A percentile compares a stretch with the other conserved stretches of the same genome.
These are phyloP conservation scores for Meta bourneti DNA, from an alignment of 2,888 invertebrate genomes.

Conservation along the genomic window DNA sequence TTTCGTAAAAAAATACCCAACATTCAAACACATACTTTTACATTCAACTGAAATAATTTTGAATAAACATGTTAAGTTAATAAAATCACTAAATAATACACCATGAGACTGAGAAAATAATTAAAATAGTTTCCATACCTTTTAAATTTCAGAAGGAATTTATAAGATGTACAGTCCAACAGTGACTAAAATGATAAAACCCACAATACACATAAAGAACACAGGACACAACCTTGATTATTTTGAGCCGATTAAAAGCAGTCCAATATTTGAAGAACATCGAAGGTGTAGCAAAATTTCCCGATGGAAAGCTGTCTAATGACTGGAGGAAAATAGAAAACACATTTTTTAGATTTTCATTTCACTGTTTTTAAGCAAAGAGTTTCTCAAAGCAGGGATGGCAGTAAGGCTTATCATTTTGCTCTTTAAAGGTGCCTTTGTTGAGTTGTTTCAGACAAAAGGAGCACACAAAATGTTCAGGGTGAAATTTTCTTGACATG, in stretches of 20 bases:
- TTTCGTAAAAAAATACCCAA: no score
- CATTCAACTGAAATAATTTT: no score
- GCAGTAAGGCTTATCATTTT: constrained; percentile 99
- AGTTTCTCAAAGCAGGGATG: constrained; percentile 98
- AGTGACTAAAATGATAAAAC: constrained; percentile 4
- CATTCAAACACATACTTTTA: no score
- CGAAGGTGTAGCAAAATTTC: constrained; percentile 29
- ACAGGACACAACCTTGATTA: constrained; percentile 62
- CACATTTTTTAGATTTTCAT: neutral
- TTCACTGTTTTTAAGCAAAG: constrained; percentile 82
- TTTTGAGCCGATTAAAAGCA: constrained; percentile 56
- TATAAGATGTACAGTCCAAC: neutral
- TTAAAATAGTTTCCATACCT: neutral
- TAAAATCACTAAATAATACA: no score
- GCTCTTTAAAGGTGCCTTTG: constrained; percentile 99
- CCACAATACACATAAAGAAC: constrained; percentile 21
- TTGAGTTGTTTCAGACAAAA: constrained; percentile 98
- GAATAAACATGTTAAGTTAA: no score
- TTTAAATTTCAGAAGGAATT: neutral
- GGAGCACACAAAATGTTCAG: constrained; percentile 99
- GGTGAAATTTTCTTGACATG: constrained; percentile 99
- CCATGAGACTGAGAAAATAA: neutral
- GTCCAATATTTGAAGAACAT: neutral
- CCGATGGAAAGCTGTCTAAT: constrained; percentile 48
- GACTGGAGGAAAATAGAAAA: constrained; percentile 51